These are phyloP conservation scores for Eonycteris spelaea DNA, from an alignment of 2,113 vertebrate species.

Conservation along the genomic window DNA sequence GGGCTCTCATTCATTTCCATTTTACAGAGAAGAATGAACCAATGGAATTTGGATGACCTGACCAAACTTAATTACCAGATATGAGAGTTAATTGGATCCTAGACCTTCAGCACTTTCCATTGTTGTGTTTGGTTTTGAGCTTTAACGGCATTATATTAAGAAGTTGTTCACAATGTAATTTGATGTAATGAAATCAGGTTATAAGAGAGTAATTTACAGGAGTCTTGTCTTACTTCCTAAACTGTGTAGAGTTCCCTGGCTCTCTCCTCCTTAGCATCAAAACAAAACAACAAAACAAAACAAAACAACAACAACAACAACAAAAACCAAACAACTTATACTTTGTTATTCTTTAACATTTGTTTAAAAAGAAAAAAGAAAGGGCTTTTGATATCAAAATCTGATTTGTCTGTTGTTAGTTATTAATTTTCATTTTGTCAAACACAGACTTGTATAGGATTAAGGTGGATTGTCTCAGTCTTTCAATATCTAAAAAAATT, in stretches of 20 bases:
- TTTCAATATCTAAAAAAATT: not conserved
- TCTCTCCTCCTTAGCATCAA: not conserved
- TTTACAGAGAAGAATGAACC: not conserved
- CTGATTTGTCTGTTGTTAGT: not conserved
- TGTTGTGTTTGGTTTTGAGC: not conserved
- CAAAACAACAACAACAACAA: no score
- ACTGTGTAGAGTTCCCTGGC: not conserved
- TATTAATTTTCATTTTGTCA: conserved; percentile 17
- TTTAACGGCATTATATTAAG: not conserved
- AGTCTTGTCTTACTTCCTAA: not conserved
- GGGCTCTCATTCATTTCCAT: not conserved
- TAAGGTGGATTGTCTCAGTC: not conserved
- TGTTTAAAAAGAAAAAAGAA: not conserved
- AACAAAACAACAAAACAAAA: no score
- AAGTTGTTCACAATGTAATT: not conserved
- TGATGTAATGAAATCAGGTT: not conserved
- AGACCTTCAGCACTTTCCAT: not conserved
- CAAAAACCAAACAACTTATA: no score
- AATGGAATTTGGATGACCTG: not conserved
- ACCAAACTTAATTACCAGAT: not conserved
- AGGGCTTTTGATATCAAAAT: not conserved
- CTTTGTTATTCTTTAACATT: not conserved
- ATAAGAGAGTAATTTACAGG: not conserved
- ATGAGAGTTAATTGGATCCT: not conserved
- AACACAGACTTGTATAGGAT: not conserved